Evolutionary conservation across 2,113 vertebrate species (phyloP).

Genomic region (Oreochromis tanganicae): DNA sequence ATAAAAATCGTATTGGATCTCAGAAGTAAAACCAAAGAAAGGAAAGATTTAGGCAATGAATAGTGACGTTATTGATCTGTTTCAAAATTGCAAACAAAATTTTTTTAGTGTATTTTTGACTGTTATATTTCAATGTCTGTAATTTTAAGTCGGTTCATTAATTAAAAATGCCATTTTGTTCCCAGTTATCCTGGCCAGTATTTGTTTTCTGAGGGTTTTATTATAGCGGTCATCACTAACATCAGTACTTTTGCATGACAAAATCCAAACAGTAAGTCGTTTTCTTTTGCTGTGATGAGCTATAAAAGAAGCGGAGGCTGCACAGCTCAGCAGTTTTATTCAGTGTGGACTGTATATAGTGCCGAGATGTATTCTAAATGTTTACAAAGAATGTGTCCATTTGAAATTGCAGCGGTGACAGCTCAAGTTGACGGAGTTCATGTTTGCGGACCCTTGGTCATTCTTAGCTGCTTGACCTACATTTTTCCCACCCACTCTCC

Average conservation of each 20-base stretch:
- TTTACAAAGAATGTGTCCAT: background rate
- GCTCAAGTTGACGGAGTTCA: slow-evolving; percentile 50
- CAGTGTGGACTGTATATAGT: background rate
- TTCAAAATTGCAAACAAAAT: background rate
- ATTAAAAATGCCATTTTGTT: background rate
- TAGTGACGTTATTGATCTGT: fast-evolving
- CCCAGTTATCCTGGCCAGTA: background rate
- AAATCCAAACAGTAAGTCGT: background rate
- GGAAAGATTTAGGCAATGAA: background rate
- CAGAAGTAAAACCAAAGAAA: background rate
- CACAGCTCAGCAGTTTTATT: background rate
- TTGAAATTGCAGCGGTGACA: background rate
- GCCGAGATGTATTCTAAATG: background rate
- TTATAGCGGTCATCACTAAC: background rate
- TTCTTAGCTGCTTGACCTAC: slow-evolving; percentile 64
- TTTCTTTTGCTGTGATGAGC: background rate
- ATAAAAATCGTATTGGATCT: background rate
- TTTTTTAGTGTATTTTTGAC: background rate
- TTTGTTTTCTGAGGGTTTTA: background rate
- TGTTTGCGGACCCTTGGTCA: slow-evolving; percentile 44
- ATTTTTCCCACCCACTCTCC: slow-evolving; percentile 56
- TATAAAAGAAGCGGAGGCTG: background rate
- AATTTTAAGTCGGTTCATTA: fast-evolving
- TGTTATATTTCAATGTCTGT: background rate
- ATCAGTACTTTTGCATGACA: background rate